Conservation (phyloP, 2,797 vertebrate species). For the Percopsis omiscomaycus region DNA sequence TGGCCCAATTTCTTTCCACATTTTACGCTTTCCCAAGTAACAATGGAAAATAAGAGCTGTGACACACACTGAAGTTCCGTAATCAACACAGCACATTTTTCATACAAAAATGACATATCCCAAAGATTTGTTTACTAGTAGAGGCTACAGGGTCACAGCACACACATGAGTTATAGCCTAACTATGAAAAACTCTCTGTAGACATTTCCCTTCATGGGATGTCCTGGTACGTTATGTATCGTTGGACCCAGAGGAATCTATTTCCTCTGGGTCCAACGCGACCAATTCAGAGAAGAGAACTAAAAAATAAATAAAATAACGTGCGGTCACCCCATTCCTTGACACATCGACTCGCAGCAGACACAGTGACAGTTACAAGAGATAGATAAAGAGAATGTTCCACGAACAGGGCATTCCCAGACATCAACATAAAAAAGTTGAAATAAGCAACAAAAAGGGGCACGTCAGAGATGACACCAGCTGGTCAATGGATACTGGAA, state of each 20-base stretch:
- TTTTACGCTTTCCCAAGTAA: slow-evolving; percentile 2
- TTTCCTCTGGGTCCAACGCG: slow-evolving; percentile 48
- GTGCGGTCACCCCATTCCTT: slow-evolving; percentile 68
- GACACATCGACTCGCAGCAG: slow-evolving; percentile 74
- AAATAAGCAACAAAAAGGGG: slow-evolving; percentile 41
- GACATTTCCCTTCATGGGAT: slow-evolving; percentile 37
- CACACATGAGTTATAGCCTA: slow-evolving; percentile 19
- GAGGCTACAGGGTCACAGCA: slow-evolving; percentile 50
- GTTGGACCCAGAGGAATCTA: slow-evolving; percentile 35
- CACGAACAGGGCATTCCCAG: slow-evolving; percentile 7
- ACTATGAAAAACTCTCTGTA: slow-evolving; percentile 14
- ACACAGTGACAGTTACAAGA: slow-evolving; percentile 67
- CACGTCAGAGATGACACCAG: slow-evolving; percentile 30
- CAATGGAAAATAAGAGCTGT: neutral
- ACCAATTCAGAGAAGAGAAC: slow-evolving; percentile 51
- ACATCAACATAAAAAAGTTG: slow-evolving; percentile 17
- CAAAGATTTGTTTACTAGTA: slow-evolving; percentile 33
- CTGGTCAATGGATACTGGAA: slow-evolving; percentile 26
- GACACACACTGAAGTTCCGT: neutral
- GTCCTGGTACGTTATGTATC: slow-evolving; percentile 31
- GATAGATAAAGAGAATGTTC: slow-evolving; percentile 27
- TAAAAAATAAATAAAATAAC: slow-evolving; percentile 25
- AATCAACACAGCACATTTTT: slow-evolving; percentile 7
- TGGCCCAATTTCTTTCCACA: no score
- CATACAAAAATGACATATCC: slow-evolving; percentile 20